Evolutionary conservation across 2,888 invertebrate species (phyloP).

Genomic region (Ashinkailepas kermadecensis): DNA sequence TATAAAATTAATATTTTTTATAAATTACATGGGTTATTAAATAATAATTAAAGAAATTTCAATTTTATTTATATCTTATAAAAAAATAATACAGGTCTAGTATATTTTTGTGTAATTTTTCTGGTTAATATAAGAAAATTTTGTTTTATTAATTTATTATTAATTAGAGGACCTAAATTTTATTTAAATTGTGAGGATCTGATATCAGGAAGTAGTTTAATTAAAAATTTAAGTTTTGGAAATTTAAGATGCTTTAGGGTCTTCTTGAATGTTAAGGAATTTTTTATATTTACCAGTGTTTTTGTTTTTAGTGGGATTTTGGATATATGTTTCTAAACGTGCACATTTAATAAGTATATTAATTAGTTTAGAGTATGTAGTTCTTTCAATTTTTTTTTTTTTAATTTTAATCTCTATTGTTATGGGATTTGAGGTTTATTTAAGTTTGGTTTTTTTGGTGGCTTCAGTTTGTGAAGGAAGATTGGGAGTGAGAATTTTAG

Average conservation of each 20-base stretch:
- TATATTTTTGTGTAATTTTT: too few species aligned
- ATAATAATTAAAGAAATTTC: too few species aligned
- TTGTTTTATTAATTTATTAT: not conserved
- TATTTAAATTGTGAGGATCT: not conserved
- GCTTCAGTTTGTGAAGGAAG: slow-evolving; percentile 46
- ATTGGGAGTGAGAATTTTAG: slow-evolving; percentile 56
- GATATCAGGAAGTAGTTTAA: too few species aligned
- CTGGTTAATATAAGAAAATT: too few species aligned
- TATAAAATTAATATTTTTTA: too few species aligned
- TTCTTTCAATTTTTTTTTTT: slow-evolving; percentile 27
- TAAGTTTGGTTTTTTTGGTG: slow-evolving; percentile 36
- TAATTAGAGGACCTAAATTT: not conserved
- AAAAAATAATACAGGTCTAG: too few species aligned
- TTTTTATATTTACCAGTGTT: slow-evolving; percentile 39
- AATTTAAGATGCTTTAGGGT: too few species aligned
- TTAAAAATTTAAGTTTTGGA: too few species aligned
- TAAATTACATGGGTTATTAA: too few species aligned
- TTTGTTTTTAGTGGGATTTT: slow-evolving; percentile 56
- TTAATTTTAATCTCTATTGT: slow-evolving; percentile 32
- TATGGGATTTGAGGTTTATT: slow-evolving; percentile 47
- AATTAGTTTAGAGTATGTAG: slow-evolving; percentile 35
- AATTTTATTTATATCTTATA: too few species aligned
- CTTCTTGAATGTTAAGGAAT: too few species aligned
- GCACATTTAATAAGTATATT: slow-evolving; percentile 52
- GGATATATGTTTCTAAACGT: slow-evolving; percentile 66